A percentile compares a stretch with the other conserved stretches of the same genome.
Conservation (phyloP, 2,797 vertebrate species). For the Typhlichthys subterraneus region DNA sequence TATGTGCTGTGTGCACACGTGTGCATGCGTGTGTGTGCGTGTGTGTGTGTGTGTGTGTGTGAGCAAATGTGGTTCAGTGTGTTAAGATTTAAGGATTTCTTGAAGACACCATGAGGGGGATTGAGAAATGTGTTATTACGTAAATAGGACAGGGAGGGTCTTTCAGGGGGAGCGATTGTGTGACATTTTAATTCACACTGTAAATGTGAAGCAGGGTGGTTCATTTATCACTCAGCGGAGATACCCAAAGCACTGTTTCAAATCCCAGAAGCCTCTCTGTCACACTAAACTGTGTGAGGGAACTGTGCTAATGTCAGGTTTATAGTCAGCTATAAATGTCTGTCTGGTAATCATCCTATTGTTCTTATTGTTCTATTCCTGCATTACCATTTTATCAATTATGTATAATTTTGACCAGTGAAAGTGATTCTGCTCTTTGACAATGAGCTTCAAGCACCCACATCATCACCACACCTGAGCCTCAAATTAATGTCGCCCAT, state of each 20-base stretch:
- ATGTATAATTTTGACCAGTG: too few species aligned
- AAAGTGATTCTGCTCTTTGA: conserved; percentile 10
- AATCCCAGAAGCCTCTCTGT: conserved; percentile 54
- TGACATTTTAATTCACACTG: conserved; percentile 75
- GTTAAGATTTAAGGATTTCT: conserved; percentile 60
- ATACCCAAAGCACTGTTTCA: conserved; percentile 53
- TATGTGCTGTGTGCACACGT: not conserved
- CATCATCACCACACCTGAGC: conserved; percentile 60
- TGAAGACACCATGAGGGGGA: conserved; percentile 58
- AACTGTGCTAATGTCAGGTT: conserved; percentile 26
- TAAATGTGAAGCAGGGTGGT: conserved; percentile 64
- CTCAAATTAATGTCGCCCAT: conserved; percentile 68
- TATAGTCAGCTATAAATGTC: conserved; percentile 15
- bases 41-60: conserved; percentile 3
- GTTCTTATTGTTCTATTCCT: too few species aligned
- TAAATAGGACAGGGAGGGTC: conserved; percentile 67
- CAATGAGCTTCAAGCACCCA: conserved; percentile 43
- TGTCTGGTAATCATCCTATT: not conserved
- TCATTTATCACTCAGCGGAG: conserved; percentile 60
- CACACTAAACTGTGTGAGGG: conserved; percentile 30
- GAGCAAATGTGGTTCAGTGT: conserved; percentile 31
- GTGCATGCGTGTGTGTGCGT: not conserved
- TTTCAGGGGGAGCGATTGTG: conserved; percentile 61
- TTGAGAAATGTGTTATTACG: conserved; percentile 65
- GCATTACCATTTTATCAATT: too few species aligned